Conservation (phyloP, 2,797 vertebrate species). For the Silurus lanzhouensis region DNA sequence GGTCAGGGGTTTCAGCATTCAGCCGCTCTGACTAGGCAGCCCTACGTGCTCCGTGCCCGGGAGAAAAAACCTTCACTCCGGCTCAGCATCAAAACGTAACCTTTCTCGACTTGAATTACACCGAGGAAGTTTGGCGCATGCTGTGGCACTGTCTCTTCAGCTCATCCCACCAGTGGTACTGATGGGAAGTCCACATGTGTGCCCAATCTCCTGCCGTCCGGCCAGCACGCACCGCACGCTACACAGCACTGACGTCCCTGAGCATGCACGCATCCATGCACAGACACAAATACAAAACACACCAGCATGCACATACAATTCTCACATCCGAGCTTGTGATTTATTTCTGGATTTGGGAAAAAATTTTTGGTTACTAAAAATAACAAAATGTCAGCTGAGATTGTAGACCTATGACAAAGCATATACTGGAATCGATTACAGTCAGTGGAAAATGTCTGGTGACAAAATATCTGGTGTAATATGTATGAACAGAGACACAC, state of each 20-base stretch:
- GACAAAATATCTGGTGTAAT: not conserved
- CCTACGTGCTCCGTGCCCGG: slow-evolving; percentile 69
- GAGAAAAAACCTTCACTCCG: slow-evolving; percentile 71
- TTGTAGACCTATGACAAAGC: too few relatives aligned
- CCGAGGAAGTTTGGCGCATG: slow-evolving; percentile 79
- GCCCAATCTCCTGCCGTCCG: slow-evolving; percentile 72
- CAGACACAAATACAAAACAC: slow-evolving; percentile 10
- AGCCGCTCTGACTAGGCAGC: slow-evolving; percentile 76
- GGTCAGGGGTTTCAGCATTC: slow-evolving; percentile 65
- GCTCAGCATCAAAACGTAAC: slow-evolving; percentile 82
- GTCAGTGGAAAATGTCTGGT: too few relatives aligned
- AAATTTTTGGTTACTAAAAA: not conserved
- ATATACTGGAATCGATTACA: too few relatives aligned
- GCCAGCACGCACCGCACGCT: slow-evolving; percentile 72
- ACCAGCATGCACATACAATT: slow-evolving; percentile 30
- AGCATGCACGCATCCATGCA: slow-evolving; percentile 27
- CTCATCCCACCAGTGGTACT: slow-evolving; percentile 71
- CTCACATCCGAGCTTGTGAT: too few relatives aligned
- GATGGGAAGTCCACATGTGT: slow-evolving; percentile 79
- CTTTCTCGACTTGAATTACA: slow-evolving; percentile 86
- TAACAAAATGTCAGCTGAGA: too few relatives aligned
- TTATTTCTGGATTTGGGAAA: not conserved
- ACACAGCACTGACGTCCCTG: slow-evolving; percentile 66
- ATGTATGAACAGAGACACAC: too few relatives aligned
- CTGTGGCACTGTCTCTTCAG: slow-evolving; percentile 73